phyloP scores from a whole-genome alignment of 2,797 vertebrate species.

The Fratercula arctica region DNA sequence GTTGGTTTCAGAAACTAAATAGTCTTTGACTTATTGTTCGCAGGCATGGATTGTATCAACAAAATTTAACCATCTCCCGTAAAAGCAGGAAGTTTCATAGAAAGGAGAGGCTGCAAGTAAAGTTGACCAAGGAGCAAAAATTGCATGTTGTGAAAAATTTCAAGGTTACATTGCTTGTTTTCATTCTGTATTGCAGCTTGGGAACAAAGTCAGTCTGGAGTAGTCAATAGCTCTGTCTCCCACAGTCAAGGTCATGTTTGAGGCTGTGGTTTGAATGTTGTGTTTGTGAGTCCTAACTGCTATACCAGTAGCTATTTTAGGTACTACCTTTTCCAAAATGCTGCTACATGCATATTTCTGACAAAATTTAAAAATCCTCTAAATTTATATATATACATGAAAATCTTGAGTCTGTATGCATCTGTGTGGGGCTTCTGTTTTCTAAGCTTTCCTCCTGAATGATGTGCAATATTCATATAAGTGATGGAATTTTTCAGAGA shows the following conservation, averaged over 20 bases:
- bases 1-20: background rate
- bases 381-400: background rate
- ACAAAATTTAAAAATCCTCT: background rate
- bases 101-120: constrained; percentile 11
- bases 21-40: constrained; percentile 41
- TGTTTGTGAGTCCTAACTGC: background rate
- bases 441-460: background rate
- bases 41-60: background rate
- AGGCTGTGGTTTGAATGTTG: background rate
- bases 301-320: background rate
- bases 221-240: background rate
- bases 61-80: background rate
- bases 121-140: constrained; percentile 34
- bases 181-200: constrained; percentile 2
- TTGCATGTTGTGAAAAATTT: constrained; percentile 33
- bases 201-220: constrained; percentile 25
- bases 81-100: constrained; percentile 39
- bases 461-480: background rate
- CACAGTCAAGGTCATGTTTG: constrained; percentile 29
- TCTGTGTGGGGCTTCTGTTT: background rate
- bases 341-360: background rate
- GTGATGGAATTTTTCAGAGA: background rate
- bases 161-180: constrained; percentile 58
- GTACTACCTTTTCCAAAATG: background rate
- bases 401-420: background rate